phyloP scores from a whole-genome alignment of 1,140 invertebrate species.

The Cephus cinctus region DNA sequence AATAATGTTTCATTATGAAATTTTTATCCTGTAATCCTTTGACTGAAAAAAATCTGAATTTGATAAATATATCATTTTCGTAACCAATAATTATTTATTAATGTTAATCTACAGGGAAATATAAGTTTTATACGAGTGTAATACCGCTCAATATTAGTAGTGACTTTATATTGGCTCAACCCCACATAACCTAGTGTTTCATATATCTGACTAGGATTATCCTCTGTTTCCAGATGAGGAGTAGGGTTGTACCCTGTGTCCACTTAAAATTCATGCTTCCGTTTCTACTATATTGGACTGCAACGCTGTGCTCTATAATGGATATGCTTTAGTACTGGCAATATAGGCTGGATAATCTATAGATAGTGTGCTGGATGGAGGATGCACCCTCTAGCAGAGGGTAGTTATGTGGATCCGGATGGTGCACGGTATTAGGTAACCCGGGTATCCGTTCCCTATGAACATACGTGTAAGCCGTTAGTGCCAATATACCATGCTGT shows the following conservation, averaged over 20 bases:
- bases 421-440: constrained; percentile 39
- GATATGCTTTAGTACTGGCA: constrained; percentile 40
- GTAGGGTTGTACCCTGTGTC: too few species aligned
- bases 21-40: too few species aligned
- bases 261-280: constrained; percentile 43
- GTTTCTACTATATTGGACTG: constrained; percentile 39
- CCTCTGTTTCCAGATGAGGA: too few species aligned
- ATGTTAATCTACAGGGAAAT: too few species aligned
- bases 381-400: constrained; percentile 18
- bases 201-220: too few species aligned
- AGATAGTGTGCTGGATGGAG: not conserved
- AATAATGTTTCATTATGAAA: not conserved
- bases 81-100: too few species aligned
- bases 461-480: constrained; percentile 49
- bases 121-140: too few species aligned
- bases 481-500: constrained; percentile 43
- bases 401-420: constrained; percentile 28
- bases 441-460: constrained; percentile 41
- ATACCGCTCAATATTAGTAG: too few species aligned
- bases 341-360: not conserved
- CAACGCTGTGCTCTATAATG: constrained; percentile 34
- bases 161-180: too few species aligned
- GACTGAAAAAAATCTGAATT: too few species aligned
- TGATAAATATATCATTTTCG: too few species aligned
- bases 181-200: too few species aligned